A percentile compares a stretch with the other conserved stretches of the same genome.
Conservation (phyloP, 2,888 invertebrate species). For the Erannis defoliaria region DNA sequence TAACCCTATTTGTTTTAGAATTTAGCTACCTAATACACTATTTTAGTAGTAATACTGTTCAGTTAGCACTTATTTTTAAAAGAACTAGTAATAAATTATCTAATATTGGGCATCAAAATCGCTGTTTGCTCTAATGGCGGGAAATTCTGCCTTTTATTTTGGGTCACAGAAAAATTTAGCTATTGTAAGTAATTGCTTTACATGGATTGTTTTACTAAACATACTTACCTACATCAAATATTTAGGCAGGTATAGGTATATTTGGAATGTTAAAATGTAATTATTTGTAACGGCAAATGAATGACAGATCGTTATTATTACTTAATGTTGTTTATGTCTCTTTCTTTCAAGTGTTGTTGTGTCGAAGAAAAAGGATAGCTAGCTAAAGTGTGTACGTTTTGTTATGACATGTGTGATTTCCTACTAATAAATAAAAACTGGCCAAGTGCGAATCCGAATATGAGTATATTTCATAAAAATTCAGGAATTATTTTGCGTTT, state of each 20-base stretch:
- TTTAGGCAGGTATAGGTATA: neutral
- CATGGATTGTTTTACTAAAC: neutral
- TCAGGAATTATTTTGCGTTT: too few species aligned
- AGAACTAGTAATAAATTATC: neutral
- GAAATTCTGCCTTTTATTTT: slow-evolving; percentile 55
- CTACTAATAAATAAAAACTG: neutral
- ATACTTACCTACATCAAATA: neutral
- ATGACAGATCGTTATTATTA: slow-evolving; percentile 50
- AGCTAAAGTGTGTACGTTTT: neutral
- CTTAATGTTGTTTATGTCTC: slow-evolving; percentile 56
- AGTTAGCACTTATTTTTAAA: neutral
- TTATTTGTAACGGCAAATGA: slow-evolving; percentile 32
- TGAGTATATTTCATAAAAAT: too few species aligned
- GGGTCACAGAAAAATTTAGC: slow-evolving; percentile 1
- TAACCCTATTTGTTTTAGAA: slow-evolving; percentile 10
- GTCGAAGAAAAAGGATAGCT: slow-evolving; percentile 8
- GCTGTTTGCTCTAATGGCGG: slow-evolving; percentile 66
- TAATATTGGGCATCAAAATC: neutral
- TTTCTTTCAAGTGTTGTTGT: slow-evolving; percentile 46
- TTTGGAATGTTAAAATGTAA: neutral
- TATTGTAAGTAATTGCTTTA: too few species aligned
- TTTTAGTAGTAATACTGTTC: neutral
- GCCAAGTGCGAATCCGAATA: too few species aligned
- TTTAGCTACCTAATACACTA: slow-evolving; percentile 1
- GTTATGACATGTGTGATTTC: neutral